Evolutionary conservation across 2,113 vertebrate genomes (phyloP).

Genomic region (Pseudorhombus dupliciocellatus): DNA sequence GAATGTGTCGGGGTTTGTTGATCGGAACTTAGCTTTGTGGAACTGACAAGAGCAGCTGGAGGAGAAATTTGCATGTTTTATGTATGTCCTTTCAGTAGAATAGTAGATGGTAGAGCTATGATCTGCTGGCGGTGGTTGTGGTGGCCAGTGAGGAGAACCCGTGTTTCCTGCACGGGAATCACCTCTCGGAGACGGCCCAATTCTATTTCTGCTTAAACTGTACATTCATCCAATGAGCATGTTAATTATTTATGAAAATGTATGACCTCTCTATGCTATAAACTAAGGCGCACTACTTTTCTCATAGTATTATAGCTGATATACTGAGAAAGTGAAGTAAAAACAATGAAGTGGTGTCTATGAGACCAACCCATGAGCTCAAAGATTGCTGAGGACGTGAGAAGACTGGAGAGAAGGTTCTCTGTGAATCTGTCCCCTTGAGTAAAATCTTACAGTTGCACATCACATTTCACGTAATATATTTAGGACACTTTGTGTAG

Average conservation of each 20-base stretch:
- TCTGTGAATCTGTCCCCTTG: too few species aligned
- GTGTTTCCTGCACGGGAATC: neutral
- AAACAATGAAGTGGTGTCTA: neutral
- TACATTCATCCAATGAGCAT: too few species aligned
- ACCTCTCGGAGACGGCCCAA: neutral
- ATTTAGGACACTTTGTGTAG: neutral
- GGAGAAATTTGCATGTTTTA: constrained; percentile 57
- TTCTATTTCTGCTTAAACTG: neutral
- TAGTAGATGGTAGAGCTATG: constrained; percentile 9
- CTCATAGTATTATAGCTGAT: too few species aligned
- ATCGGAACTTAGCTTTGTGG: constrained; percentile 49
- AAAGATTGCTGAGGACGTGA: neutral
- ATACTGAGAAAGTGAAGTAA: neutral
- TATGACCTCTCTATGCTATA: too few species aligned
- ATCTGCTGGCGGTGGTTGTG: neutral
- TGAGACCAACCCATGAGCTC: neutral
- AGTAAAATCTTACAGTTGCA: neutral
- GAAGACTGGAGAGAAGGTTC: neutral
- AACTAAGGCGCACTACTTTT: too few species aligned
- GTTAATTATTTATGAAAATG: too few species aligned
- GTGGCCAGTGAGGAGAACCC: constrained; percentile 13
- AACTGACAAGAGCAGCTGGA: constrained; percentile 46
- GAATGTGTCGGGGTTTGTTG: constrained; percentile 49
- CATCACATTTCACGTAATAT: neutral
- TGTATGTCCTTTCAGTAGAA: constrained; percentile 60